Evolutionary conservation across 2,113 vertebrate genomes (phyloP).

Genomic region (Melanotaenia duboulayi): DNA sequence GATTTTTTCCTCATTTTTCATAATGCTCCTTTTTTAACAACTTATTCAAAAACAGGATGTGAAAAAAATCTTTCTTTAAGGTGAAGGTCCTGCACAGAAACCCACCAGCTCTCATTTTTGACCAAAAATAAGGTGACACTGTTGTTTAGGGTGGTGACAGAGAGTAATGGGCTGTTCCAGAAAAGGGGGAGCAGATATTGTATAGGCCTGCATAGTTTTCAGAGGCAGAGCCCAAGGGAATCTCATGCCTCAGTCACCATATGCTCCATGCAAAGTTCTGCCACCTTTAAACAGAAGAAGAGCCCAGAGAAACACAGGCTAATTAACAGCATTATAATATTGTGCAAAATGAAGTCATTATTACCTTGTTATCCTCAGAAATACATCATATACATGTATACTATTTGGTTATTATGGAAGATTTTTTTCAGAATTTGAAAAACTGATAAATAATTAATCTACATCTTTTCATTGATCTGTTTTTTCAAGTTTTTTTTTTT

Average conservation of each 20-base stretch:
- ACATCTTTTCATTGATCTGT: no score
- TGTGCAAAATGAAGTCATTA: no score
- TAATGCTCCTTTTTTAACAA: slow-evolving; percentile 32
- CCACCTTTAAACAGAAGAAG: slow-evolving; percentile 22
- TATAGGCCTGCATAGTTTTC: slow-evolving; percentile 43
- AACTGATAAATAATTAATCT: no score
- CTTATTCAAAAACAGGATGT: slow-evolving; percentile 4
- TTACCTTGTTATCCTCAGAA: not conserved
- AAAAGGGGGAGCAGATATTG: slow-evolving; percentile 20
- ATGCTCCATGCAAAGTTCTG: slow-evolving; percentile 37
- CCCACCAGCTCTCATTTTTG: slow-evolving; percentile 54
- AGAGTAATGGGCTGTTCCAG: slow-evolving; percentile 66
- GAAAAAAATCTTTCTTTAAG: slow-evolving; percentile 56
- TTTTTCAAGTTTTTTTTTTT: no score
- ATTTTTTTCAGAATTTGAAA: no score
- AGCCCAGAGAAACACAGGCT: slow-evolving; percentile 18
- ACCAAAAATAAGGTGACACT: slow-evolving; percentile 63
- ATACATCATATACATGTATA: no score
- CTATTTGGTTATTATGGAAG: no score
- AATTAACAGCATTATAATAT: not conserved
- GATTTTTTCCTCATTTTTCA: slow-evolving; percentile 39
- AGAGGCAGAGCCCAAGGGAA: slow-evolving; percentile 48
- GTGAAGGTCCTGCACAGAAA: slow-evolving; percentile 40
- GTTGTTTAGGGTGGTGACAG: slow-evolving; percentile 61
- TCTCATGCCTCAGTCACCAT: slow-evolving; percentile 53